Conservation (phyloP, 2,113 vertebrate species). For the Progne subis region DNA sequence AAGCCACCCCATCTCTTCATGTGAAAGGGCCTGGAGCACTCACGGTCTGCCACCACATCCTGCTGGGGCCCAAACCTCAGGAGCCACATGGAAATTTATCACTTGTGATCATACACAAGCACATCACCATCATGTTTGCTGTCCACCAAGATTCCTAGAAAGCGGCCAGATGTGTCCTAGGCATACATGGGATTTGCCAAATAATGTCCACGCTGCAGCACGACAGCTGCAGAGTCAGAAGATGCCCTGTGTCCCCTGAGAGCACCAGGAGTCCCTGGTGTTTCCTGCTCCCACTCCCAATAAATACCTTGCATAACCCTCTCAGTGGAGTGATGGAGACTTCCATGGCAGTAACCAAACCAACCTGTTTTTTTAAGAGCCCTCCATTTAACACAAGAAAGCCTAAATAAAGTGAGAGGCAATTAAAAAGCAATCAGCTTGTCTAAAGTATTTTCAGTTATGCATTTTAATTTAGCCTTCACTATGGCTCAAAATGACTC, state of each 20-base stretch:
- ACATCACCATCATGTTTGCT: background rate
- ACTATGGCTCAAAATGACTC: background rate
- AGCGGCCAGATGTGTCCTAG: background rate
- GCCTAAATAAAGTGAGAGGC: background rate
- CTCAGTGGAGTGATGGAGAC: background rate
- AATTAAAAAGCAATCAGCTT: slow-evolving; percentile 11
- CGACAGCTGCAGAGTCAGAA: background rate
- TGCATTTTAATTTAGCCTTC: background rate
- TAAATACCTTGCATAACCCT: background rate
- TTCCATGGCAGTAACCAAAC: background rate
- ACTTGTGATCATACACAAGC: background rate
- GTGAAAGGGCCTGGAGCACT: background rate
- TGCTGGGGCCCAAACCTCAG: background rate
- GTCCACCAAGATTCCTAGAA: background rate
- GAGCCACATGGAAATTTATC: background rate
- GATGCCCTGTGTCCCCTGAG: background rate
- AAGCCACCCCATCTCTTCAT: background rate
- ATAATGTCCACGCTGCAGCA: background rate
- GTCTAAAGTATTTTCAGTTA: background rate
- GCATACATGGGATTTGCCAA: background rate
- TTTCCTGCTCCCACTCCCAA: background rate
- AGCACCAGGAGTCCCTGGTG: background rate
- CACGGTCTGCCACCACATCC: background rate
- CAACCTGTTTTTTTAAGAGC: background rate
- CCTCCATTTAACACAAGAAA: slow-evolving; percentile 1